These are phyloP conservation scores for Sycophila texana DNA, from an alignment of 2,888 invertebrate genomes.

Conservation along the genomic window DNA sequence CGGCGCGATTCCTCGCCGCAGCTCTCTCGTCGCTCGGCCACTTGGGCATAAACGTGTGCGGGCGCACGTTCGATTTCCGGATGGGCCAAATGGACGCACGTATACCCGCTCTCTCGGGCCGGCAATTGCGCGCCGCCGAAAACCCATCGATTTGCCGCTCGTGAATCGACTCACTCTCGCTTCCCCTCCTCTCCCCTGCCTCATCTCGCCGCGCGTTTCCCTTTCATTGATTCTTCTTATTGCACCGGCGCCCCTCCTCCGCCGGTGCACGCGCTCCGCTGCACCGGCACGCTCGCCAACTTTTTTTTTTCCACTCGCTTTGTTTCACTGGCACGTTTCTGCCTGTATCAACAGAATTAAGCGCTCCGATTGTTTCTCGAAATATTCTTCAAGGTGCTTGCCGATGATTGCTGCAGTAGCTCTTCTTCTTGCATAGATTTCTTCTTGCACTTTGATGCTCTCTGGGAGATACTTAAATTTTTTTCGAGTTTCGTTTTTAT, in stretches of 20 bases:
- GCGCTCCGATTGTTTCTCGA: constrained; percentile 2
- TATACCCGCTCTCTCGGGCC: constrained; percentile 16
- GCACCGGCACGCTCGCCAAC: neutral
- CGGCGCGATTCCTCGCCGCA: constrained; percentile 57
- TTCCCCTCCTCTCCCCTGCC: neutral
- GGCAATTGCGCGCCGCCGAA: constrained; percentile 16
- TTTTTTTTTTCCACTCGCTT: constrained; percentile 2
- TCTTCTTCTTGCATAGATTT: too few relatives aligned
- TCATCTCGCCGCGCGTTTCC: constrained; percentile 22
- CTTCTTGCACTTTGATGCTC: too few relatives aligned
- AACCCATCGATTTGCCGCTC: constrained; percentile 41
- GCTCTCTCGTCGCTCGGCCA: neutral
- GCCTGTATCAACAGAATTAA: constrained; percentile 10
- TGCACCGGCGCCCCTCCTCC: neutral
- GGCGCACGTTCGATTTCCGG: constrained; percentile 46
- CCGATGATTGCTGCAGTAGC: neutral
- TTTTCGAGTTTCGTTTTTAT: too few relatives aligned
- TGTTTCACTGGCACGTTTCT: constrained; percentile 29
- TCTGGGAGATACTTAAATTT: too few relatives aligned
- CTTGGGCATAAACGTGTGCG: neutral
- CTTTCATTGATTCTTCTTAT: constrained; percentile 47
- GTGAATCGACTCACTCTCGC: constrained; percentile 1
- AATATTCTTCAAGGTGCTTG: neutral
- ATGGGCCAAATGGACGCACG: constrained; percentile 25
- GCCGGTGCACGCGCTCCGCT: neutral